A percentile compares a stretch with the other conserved stretches of the same genome.
Conservation (phyloP, 2,113 vertebrate genomes). For the Epinephelus cyanopodus region DNA sequence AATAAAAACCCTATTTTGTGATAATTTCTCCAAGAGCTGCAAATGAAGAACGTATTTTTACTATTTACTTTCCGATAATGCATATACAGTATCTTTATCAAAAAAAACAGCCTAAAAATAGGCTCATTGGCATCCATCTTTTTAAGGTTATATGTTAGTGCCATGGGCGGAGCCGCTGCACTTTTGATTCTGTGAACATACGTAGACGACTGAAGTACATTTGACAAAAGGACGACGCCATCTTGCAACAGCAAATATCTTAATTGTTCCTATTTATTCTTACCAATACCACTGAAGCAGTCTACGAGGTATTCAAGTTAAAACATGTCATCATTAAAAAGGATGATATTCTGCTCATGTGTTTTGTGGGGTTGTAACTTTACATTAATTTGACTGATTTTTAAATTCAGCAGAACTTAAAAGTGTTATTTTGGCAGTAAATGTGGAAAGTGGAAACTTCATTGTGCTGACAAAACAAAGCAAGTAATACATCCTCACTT, state of each 20-base stretch:
- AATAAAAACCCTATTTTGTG: not conserved
- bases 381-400: not conserved
- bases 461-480: not conserved
- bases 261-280: not conserved
- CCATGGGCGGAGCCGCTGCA: conserved; percentile 54
- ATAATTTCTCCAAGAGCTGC: not conserved
- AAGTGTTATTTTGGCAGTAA: not conserved
- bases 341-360: not conserved
- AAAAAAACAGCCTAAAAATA: conserved; percentile 81
- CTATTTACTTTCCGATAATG: conserved; percentile 3
- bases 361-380: not conserved
- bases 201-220: not conserved
- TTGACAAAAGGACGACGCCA: conserved; percentile 7
- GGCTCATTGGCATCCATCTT: conserved; percentile 69
- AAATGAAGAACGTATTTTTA: not conserved
- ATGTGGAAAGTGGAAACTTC: not conserved
- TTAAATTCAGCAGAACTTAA: not conserved
- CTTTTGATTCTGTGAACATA: not conserved
- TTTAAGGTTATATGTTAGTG: conserved; percentile 77
- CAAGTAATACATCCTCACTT: not conserved
- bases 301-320: not conserved
- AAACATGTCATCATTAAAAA: not conserved
- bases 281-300: not conserved
- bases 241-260: not conserved
- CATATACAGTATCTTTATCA: conserved; percentile 10